Conservation (phyloP, 2,113 vertebrate species). For the Balaeniceps rex region DNA sequence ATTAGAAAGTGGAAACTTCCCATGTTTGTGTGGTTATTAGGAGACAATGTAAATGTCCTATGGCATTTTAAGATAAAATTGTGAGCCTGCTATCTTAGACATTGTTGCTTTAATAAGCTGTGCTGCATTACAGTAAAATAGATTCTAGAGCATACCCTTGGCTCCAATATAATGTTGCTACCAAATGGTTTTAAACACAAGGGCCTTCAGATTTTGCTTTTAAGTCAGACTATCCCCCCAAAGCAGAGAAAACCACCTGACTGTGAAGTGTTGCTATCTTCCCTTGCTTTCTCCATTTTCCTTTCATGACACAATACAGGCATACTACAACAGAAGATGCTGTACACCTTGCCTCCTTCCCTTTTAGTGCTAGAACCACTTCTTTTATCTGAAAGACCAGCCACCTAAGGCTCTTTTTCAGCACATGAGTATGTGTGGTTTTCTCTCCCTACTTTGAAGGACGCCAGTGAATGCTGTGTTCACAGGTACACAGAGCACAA, state of each 20-base stretch:
- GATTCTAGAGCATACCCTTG: neutral
- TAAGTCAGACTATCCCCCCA: neutral
- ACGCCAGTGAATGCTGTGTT: neutral
- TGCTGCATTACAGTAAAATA: neutral
- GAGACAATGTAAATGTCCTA: neutral
- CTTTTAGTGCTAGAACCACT: slow-evolving; percentile 37
- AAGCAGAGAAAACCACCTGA: neutral
- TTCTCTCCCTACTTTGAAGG: neutral
- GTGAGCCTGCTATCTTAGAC: neutral
- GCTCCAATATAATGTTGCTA: neutral
- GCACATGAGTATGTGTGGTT: neutral
- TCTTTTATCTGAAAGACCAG: slow-evolving; percentile 49
- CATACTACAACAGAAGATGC: neutral
- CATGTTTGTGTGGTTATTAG: neutral
- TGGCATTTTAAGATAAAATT: neutral
- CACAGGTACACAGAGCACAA: neutral
- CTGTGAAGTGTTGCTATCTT: neutral
- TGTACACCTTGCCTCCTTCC: slow-evolving; percentile 3
- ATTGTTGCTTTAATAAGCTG: neutral
- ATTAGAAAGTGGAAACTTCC: neutral
- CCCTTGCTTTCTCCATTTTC: slow-evolving; percentile 6
- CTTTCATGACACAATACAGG: slow-evolving; percentile 9
- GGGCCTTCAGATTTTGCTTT: neutral
- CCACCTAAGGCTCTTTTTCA: slow-evolving; percentile 34
- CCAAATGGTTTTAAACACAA: neutral